Percentiles rank a stretch among this genome's conserved stretches.
These are phyloP conservation scores for Sebastes kiyomatsui DNA, from an alignment of 2,797 vertebrate species.

Conservation along the genomic window DNA sequence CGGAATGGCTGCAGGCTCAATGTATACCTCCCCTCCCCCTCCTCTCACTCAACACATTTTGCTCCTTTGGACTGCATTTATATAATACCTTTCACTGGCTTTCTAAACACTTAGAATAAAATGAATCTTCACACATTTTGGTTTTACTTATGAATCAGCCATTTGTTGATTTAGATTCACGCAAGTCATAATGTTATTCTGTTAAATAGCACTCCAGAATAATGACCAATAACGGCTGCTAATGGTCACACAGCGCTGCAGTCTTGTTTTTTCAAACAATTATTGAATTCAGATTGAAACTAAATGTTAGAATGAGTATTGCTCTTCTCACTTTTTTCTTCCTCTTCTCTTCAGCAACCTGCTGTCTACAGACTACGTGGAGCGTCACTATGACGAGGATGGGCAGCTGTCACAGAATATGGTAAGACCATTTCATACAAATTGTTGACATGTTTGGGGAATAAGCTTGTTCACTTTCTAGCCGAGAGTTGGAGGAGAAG, in stretches of 20 bases:
- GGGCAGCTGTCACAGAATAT: constrained; percentile 71
- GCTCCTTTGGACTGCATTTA: constrained; percentile 13
- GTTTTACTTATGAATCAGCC: constrained; percentile 11
- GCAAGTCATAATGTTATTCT: not conserved
- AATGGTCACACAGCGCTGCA: not conserved
- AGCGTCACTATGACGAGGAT: constrained; percentile 85
- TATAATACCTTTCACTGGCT: not conserved
- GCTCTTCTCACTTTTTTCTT: not conserved
- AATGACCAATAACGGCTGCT: not conserved
- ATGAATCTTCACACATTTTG: not conserved
- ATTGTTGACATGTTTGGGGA: not conserved
- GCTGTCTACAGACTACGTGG: constrained; percentile 91
- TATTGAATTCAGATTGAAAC: not conserved
- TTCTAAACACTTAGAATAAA: constrained; percentile 12
- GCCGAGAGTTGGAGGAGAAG: not conserved
- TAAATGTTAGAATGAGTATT: not conserved
- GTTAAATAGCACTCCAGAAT: not conserved
- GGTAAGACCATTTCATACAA: constrained; percentile 61
- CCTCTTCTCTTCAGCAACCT: constrained; percentile 85
- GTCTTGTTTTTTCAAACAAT: not conserved
- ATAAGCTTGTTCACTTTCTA: not conserved
- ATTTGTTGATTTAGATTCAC: not conserved
- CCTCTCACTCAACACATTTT: not conserved
- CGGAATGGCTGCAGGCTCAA: not conserved
- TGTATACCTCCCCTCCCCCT: not conserved